Percentiles rank a stretch among this genome's conserved stretches.
These are phyloP conservation scores for Bufo gargarizans DNA, from an alignment of 2,113 vertebrate species.

Conservation along the genomic window DNA sequence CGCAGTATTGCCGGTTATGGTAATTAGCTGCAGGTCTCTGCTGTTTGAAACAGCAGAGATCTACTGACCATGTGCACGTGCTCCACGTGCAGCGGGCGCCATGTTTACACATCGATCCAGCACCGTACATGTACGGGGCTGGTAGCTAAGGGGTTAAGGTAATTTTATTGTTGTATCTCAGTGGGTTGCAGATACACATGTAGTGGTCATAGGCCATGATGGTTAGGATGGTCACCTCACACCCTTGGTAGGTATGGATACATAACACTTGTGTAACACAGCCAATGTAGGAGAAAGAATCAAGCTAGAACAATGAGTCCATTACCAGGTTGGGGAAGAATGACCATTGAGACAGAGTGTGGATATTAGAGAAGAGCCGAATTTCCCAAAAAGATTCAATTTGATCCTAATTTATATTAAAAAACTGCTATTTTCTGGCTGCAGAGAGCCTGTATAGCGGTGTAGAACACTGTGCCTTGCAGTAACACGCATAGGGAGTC, in stretches of 20 bases:
- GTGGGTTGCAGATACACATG: conserved; percentile 41
- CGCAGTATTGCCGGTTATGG: too few relatives aligned
- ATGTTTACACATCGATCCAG: too few relatives aligned
- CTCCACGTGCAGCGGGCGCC: too few relatives aligned
- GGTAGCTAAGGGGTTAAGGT: neutral
- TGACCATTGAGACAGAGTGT: conserved; percentile 14
- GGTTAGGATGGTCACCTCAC: conserved; percentile 19
- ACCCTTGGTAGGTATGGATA: conserved; percentile 17
- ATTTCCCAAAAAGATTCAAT: too few relatives aligned
- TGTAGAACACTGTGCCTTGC: too few relatives aligned
- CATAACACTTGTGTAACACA: conserved; percentile 30
- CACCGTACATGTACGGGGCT: neutral
- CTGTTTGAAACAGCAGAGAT: too few relatives aligned
- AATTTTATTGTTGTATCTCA: conserved; percentile 41
- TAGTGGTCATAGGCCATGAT: conserved; percentile 32
- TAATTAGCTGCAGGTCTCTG: too few relatives aligned
- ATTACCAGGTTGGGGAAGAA: conserved; percentile 16
- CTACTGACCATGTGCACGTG: too few relatives aligned
- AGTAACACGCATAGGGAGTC: too few relatives aligned
- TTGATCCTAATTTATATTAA: too few relatives aligned
- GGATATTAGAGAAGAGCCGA: neutral
- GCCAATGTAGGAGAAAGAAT: conserved; percentile 32
- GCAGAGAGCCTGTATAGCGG: too few relatives aligned
- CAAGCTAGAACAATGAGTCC: neutral
- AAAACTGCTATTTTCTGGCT: too few relatives aligned